Evolutionary conservation across 1,140 invertebrate genomes (phyloP).

Genomic region (Myzus persicae): DNA sequence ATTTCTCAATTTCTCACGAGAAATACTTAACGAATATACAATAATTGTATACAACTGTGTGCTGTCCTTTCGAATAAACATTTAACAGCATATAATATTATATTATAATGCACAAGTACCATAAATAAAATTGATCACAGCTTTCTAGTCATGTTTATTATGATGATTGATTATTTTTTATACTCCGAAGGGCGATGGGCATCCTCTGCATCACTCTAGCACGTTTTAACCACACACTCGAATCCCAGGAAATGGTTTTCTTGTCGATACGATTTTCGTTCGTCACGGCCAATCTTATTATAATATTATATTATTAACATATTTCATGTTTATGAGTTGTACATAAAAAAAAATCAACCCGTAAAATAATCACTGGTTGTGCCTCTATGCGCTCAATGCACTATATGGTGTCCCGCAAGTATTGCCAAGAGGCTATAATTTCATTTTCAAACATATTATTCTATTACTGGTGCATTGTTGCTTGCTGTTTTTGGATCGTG

Average conservation of each 20-base stretch:
- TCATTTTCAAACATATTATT: background rate
- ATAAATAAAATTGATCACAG: background rate
- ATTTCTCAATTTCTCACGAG: background rate
- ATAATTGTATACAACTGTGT: background rate
- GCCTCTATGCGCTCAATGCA: background rate
- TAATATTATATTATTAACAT: conserved; percentile 4
- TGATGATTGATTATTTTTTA: conserved; percentile 4
- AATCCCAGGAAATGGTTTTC: background rate
- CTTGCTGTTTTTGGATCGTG: background rate
- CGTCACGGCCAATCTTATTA: conserved; percentile 28
- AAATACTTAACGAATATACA: background rate
- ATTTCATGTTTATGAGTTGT: background rate
- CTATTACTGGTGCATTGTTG: background rate
- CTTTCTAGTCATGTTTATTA: background rate
- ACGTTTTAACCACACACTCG: conserved; percentile 5
- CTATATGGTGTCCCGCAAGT: background rate
- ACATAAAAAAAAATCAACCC: background rate
- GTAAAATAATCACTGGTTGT: background rate
- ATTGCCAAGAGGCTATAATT: background rate
- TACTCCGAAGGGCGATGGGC: background rate
- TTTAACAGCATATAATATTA: conserved; percentile 2
- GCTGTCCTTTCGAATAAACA: background rate
- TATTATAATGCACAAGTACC: background rate
- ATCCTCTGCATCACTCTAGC: background rate
- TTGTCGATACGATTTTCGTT: background rate